Conservation (phyloP, 2,797 vertebrate species). For the Otolemur crassicaudatus region DNA sequence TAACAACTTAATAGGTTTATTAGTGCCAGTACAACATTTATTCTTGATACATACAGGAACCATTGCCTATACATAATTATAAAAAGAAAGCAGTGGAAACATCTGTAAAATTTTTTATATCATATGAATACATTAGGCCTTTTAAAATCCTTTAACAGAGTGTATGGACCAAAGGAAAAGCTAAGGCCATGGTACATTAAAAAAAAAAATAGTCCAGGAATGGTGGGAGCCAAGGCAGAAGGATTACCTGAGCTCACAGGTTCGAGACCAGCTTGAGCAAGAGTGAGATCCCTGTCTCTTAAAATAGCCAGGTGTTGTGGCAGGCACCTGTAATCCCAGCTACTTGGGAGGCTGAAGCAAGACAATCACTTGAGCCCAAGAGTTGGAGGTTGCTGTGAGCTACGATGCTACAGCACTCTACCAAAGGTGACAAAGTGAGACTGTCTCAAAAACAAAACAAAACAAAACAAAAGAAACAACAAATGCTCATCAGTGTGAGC, state of each 20-base stretch:
- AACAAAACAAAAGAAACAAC: background rate
- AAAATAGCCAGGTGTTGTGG: too few relatives aligned
- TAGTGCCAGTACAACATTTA: background rate
- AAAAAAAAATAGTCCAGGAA: background rate
- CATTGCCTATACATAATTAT: background rate
- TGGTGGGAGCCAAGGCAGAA: too few relatives aligned
- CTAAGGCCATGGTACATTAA: background rate
- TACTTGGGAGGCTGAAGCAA: too few relatives aligned
- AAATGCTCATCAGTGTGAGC: background rate
- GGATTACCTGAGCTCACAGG: too few relatives aligned
- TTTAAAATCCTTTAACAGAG: constrained; percentile 39
- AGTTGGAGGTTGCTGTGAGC: too few relatives aligned
- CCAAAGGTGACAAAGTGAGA: too few relatives aligned
- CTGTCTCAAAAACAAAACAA: background rate
- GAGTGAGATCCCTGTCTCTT: background rate
- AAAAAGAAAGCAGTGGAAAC: constrained; percentile 13
- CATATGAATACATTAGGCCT: constrained; percentile 11
- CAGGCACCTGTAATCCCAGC: too few relatives aligned
- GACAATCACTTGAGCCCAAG: too few relatives aligned
- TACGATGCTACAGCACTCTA: too few relatives aligned
- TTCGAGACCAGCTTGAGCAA: too few relatives aligned
- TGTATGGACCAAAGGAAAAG: background rate
- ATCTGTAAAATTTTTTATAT: constrained; percentile 33
- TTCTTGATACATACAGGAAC: background rate
- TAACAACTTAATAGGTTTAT: constrained; percentile 6